Conservation (phyloP, 1,140 invertebrate genomes). For the Orchesella cincta region DNA sequence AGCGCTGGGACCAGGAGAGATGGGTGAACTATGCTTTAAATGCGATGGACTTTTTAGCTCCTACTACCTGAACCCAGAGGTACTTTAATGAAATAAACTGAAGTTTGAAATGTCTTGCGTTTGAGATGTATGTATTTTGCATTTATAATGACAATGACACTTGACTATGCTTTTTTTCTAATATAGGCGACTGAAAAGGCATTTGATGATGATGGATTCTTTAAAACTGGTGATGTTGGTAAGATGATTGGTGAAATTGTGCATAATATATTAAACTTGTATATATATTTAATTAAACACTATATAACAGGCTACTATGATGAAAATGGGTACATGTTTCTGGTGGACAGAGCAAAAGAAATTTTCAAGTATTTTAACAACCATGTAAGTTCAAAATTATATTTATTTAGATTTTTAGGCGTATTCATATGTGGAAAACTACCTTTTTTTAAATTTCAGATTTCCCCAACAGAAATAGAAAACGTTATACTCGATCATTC, state of each 20-base stretch:
- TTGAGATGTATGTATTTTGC: too few species aligned
- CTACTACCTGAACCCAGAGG: constrained; percentile 25
- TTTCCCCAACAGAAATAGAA: constrained; percentile 45
- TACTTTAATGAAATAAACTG: too few species aligned
- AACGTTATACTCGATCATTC: constrained; percentile 52
- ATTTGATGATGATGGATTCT: constrained; percentile 63
- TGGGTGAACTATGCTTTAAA: constrained; percentile 31
- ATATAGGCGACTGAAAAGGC: constrained; percentile 26
- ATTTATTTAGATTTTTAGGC: background rate
- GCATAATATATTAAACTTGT: background rate
- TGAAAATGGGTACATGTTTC: constrained; percentile 52
- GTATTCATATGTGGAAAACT: background rate
- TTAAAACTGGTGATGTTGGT: constrained; percentile 81
- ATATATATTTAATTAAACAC: background rate
- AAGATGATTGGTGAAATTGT: background rate
- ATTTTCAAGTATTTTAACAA: constrained; percentile 52
- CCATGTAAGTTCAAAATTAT: constrained; percentile 33
- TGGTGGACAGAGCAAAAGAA: constrained; percentile 54
- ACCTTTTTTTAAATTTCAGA: background rate
- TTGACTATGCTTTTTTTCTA: too few species aligned
- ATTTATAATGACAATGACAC: too few species aligned
- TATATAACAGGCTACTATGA: constrained; percentile 46
- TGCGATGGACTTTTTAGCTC: constrained; percentile 1
- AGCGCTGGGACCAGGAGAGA: background rate
- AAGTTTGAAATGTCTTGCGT: too few species aligned